Evolutionary conservation across 2,888 invertebrate species (phyloP).

Genomic region (Chesias legatella): DNA sequence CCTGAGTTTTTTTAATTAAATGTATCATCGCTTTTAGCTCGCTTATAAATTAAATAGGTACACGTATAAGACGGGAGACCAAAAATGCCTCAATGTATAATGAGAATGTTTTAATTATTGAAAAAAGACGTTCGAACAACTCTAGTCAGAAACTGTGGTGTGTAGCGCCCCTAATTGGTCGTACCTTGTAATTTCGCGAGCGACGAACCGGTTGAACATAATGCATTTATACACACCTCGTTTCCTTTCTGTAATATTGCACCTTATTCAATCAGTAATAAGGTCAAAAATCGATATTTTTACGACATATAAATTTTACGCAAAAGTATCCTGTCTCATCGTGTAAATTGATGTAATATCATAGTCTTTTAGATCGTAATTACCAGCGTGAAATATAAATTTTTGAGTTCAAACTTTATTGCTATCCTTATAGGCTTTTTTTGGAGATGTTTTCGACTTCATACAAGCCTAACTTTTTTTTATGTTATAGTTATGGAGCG

Average conservation of each 20-base stretch:
- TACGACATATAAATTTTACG: not conserved
- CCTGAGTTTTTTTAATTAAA: too few species aligned
- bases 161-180: constrained; percentile 24
- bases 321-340: constrained; percentile 13
- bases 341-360: constrained; percentile 18
- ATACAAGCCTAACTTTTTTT: constrained; percentile 3
- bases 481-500: too few species aligned
- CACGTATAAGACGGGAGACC: too few species aligned
- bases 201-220: constrained; percentile 23
- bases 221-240: constrained; percentile 8
- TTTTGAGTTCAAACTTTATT: constrained; percentile 21
- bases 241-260: not conserved
- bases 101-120: constrained; percentile 10
- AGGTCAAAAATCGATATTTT: constrained; percentile 2
- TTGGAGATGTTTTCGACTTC: constrained; percentile 1
- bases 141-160: constrained; percentile 22
- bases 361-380: constrained; percentile 17
- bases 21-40: too few species aligned
- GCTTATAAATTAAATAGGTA: too few species aligned
- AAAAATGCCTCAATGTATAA: too few species aligned
- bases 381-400: constrained; percentile 16
- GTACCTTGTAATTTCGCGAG: constrained; percentile 28
- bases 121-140: constrained; percentile 14
- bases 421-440: constrained; percentile 5
- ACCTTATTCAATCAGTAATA: constrained; percentile 4